These are phyloP conservation scores for Sceliomorpha sp. DNA, from an alignment of 2,888 invertebrate species.

Conservation along the genomic window DNA sequence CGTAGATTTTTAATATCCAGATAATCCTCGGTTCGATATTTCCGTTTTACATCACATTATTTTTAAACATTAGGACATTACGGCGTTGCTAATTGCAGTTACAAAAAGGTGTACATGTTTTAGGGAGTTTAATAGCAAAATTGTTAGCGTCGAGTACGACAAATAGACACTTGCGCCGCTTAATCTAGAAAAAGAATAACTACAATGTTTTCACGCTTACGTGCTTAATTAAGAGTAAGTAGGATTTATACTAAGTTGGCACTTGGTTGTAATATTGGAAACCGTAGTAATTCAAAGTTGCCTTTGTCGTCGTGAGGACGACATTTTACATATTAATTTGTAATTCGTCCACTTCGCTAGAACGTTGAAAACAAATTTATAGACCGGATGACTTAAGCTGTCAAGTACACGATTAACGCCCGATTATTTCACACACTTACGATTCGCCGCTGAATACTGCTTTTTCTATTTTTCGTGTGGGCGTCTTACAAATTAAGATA, in stretches of 20 bases:
- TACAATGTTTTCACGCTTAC: conserved; percentile 28
- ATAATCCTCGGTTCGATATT: too few relatives aligned
- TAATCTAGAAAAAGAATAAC: conserved; percentile 22
- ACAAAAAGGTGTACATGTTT: conserved; percentile 28
- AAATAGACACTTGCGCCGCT: conserved; percentile 26
- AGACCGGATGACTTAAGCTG: too few relatives aligned
- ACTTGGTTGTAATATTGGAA: conserved; percentile 8
- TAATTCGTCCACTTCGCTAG: conserved; percentile 20
- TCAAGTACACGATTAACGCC: too few relatives aligned
- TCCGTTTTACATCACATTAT: too few relatives aligned
- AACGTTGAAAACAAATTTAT: too few relatives aligned
- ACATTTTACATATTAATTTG: conserved; percentile 31
- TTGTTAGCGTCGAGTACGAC: conserved; percentile 31
- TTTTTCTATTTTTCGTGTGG: too few relatives aligned
- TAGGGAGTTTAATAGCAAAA: conserved; percentile 23
- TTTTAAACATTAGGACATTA: too few relatives aligned
- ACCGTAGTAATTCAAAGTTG: conserved; percentile 34
- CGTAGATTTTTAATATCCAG: not conserved
- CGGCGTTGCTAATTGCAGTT: too few relatives aligned
- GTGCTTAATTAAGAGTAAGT: conserved; percentile 46
- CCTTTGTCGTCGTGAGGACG: conserved; percentile 30
- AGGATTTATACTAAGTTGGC: conserved; percentile 11
- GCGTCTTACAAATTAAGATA: conserved; percentile 9
- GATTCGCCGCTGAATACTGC: too few relatives aligned
- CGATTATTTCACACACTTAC: too few relatives aligned